Evolutionary conservation across 2,888 invertebrate genomes (phyloP), one percentile per base, ranked within the genome.

Genomic region (Syrista parreyssii): DNA sequence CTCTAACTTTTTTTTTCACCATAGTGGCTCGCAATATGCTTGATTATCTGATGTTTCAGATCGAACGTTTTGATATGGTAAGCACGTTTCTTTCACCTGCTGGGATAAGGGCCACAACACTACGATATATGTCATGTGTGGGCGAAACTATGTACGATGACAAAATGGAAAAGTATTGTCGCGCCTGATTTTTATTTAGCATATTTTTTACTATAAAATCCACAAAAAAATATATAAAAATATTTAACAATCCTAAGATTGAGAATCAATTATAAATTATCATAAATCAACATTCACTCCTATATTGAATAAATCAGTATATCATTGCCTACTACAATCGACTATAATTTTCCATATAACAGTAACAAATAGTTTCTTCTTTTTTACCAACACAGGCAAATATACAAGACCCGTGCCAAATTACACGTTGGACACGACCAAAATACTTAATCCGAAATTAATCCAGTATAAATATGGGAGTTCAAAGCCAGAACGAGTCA

Each of bases 81-180:
- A 79, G 84, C 89, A 89, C 89, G 89, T 87, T 80, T 78, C 79
- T 78, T 79, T 84, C 84, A 86, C 82, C 85, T 87, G 84, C 81
- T 80, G 79, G 82, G 80, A 89, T 88, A 85, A 88, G 88, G 87
- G 86, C 82, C 79, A 79, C 68, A 68, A 68, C 72, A 78, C 75
- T 23, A 23, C 74, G 78, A 81, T 81, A 80, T 79, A 82, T 82
- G 81, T 84, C 78, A 73, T 73, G 73, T 73, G 74, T 80, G 71
- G 68, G 73, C 76, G 73, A 81, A 80, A 82, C 80, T 9, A 23
- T 55, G 55, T 73, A 75, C 79, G 68, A 72, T 75, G 32, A 79
- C 68, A 6, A 36, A 68, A 71, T 15, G 85, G 32, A 79, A 83
- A 87, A 83, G 55, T 82, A 84, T 84, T 84, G 87, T 71, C 71